Percentiles rank a stretch among this genome's conserved stretches.
Conservation (phyloP, 1,140 invertebrate genomes). For the Tachypleus tridentatus region DNA sequence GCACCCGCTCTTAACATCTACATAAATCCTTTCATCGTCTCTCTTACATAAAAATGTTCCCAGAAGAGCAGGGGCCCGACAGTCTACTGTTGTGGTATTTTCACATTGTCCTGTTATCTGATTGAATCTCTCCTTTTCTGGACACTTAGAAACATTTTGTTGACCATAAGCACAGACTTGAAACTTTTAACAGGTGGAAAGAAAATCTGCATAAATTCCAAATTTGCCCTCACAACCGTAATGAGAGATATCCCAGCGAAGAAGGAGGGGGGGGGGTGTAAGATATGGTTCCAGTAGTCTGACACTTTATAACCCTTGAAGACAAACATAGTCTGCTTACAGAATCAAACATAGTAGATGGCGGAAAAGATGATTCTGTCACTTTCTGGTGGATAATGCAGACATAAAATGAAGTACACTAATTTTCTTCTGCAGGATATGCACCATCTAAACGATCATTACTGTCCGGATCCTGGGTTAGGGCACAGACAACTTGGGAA, state of each 20-base stretch:
- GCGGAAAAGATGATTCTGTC: slow-evolving; percentile 28
- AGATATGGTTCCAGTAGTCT: background rate
- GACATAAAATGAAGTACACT: slow-evolving; percentile 43
- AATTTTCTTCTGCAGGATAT: slow-evolving; percentile 38
- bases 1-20: background rate
- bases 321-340: slow-evolving; percentile 11
- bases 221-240: too few relatives aligned
- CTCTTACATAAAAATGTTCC: slow-evolving; percentile 14
- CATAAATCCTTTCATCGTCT: slow-evolving; percentile 14
- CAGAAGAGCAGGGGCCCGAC: slow-evolving; percentile 10
- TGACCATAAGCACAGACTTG: too few relatives aligned
- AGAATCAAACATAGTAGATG: slow-evolving; percentile 30
- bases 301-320: slow-evolving; percentile 9
- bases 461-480: slow-evolving; percentile 21
- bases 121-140: too few relatives aligned
- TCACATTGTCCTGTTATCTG: too few relatives aligned
- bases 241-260: too few relatives aligned
- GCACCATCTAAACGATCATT: slow-evolving; percentile 36
- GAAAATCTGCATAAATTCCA: too few relatives aligned
- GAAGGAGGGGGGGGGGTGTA: too few relatives aligned
- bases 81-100: background rate
- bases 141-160: too few relatives aligned
- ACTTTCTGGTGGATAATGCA: slow-evolving; percentile 36
- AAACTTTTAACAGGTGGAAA: too few relatives aligned
- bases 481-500: slow-evolving; percentile 26